phyloP scores from a whole-genome alignment of 2,113 vertebrate species.

The human (Homo sapiens) region GRCh38 chr3:40973501-40974000 shows the following conservation, averaged over 20 bases:
- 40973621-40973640: not conserved
- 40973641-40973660: not conserved
- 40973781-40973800: not conserved
- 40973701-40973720: not conserved
- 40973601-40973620: not conserved
- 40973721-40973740: not conserved
- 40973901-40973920: not conserved
- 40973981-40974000: not conserved
- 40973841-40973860: not conserved
- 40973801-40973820: not conserved
- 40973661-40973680: not conserved
- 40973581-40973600: not conserved
- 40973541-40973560: not conserved
- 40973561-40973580: not conserved
- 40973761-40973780: not conserved
- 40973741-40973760: not conserved
- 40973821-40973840: rapidly evolving
- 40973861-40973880: not conserved
- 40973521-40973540: rapidly evolving
- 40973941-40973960: not conserved
- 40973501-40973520: not conserved
- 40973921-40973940: not conserved
- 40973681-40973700: not conserved
- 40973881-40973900: not conserved
- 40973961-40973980: not conserved